Evolutionary conservation across 92 coral and sea anemone species (phyloP).

Genomic region (Porites lobata): DNA sequence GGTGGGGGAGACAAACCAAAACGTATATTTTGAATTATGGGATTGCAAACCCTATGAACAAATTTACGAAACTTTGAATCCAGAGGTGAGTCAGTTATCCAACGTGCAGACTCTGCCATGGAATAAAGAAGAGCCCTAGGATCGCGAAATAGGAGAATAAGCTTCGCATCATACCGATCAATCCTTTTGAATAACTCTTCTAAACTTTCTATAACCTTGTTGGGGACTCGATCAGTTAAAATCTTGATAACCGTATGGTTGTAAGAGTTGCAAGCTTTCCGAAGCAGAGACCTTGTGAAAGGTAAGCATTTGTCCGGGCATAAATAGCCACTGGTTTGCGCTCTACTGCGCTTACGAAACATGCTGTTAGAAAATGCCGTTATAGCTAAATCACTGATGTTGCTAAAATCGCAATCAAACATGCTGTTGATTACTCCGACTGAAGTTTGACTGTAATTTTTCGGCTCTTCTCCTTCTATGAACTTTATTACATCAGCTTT

Average conservation of each 20-base stretch:
- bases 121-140: conserved; percentile 62
- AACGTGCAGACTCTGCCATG: conserved; percentile 29
- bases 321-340: background rate
- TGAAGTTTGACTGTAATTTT: background rate
- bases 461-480: background rate
- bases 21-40: background rate
- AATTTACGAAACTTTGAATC: conserved; percentile 1
- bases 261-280: conserved; percentile 24
- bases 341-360: background rate
- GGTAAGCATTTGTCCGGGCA: background rate
- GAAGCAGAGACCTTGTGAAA: background rate
- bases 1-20: conserved; percentile 35
- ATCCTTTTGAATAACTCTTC: conserved; percentile 14
- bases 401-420: conserved; percentile 42
- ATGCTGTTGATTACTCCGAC: conserved; percentile 12
- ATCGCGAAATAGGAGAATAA: conserved; percentile 57
- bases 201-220: conserved; percentile 22
- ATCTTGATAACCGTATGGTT: conserved; percentile 47
- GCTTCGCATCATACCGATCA: conserved; percentile 25
- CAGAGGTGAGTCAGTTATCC: background rate
- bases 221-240: conserved; percentile 42
- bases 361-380: background rate
- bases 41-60: conserved; percentile 8
- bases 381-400: background rate
- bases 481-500: background rate